These are phyloP conservation scores for Pterocles burchelli DNA, from an alignment of 2,113 vertebrate genomes.

Conservation along the genomic window DNA sequence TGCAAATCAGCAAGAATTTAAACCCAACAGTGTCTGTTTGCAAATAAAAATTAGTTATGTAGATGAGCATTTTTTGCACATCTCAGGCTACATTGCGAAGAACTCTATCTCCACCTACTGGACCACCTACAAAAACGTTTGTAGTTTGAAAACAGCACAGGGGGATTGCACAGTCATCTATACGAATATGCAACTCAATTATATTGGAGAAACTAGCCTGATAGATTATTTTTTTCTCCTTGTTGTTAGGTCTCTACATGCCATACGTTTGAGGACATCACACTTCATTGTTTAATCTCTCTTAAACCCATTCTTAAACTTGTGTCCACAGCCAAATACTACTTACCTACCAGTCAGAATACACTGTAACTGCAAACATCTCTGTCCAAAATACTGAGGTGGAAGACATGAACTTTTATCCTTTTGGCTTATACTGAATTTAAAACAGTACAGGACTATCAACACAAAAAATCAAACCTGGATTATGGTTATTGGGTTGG, in stretches of 20 bases:
- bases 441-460: background rate
- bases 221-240: background rate
- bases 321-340: background rate
- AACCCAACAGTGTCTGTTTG: fast-evolving
- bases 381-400: background rate
- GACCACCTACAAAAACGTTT: background rate
- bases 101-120: conserved; percentile 45
- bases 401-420: background rate
- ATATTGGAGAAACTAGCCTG: fast-evolving
- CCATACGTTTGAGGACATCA: background rate
- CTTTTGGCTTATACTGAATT: background rate
- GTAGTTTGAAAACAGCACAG: background rate
- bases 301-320: fast-evolving
- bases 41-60: background rate
- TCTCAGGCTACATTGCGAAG: background rate
- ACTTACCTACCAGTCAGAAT: background rate
- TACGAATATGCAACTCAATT: background rate
- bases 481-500: no score
- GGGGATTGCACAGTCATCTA: fast-evolving
- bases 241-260: background rate
- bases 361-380: background rate
- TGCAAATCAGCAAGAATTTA: background rate
- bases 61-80: background rate
- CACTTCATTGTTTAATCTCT: background rate
- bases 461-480: background rate